Evolutionary conservation across 92 coral and sea anemone genomes (phyloP).

Genomic region (Heteractis magnifica): DNA sequence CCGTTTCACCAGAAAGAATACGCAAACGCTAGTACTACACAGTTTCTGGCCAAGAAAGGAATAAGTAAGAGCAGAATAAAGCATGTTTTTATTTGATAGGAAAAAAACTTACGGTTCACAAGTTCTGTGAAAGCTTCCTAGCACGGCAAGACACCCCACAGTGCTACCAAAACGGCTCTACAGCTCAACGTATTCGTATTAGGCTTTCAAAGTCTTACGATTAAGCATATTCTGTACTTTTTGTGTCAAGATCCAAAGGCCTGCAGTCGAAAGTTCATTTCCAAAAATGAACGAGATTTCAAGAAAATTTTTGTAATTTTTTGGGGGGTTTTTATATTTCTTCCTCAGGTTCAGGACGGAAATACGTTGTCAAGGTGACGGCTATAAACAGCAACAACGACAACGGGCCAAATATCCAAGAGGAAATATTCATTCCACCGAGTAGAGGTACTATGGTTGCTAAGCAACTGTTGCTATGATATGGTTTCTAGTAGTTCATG

Average conservation of each 20-base stretch:
- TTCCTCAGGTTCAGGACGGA: conserved; percentile 58
- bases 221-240: too few relatives aligned
- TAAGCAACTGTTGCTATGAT: neutral
- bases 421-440: conserved; percentile 41
- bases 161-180: too few relatives aligned
- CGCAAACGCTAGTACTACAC: conserved; percentile 42
- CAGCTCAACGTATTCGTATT: too few relatives aligned
- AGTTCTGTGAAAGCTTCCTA: too few relatives aligned
- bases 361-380: conserved; percentile 65
- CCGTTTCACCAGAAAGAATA: conserved; percentile 42
- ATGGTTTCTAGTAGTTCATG: neutral
- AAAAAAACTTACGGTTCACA: too few relatives aligned
- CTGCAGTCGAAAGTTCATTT: too few relatives aligned
- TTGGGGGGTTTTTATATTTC: neutral
- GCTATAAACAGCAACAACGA: conserved; percentile 67
- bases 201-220: too few relatives aligned
- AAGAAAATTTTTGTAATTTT: neutral
- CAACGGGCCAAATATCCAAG: conserved; percentile 65
- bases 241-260: too few relatives aligned
- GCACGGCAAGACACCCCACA: too few relatives aligned
- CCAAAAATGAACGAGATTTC: neutral
- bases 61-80: conserved; percentile 52
- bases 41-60: conserved; percentile 47
- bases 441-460: conserved; percentile 27
- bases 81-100: too few relatives aligned